A percentile compares a stretch with the other conserved stretches of the same genome.
Evolutionary conservation across 2,797 vertebrate genomes (phyloP).

Genomic region (Pelobates cultripes): DNA sequence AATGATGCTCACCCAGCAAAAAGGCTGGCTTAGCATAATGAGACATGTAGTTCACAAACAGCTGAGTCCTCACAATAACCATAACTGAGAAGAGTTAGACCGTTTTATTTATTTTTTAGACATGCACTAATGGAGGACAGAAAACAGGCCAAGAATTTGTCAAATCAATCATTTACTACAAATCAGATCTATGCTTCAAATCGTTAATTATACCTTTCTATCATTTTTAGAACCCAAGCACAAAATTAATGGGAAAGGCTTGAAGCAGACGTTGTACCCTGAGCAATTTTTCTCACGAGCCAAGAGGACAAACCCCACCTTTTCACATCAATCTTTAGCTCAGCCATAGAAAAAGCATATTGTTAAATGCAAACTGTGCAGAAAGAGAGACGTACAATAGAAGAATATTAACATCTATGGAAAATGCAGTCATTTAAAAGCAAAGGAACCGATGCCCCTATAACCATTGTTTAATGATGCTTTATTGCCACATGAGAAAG

Average conservation of each 20-base stretch:
- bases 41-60: no score
- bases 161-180: neutral
- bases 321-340: neutral
- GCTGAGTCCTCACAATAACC: no score
- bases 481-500: neutral
- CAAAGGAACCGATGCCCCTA: neutral
- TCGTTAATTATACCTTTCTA: no score
- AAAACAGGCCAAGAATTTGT: neutral
- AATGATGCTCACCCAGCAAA: no score
- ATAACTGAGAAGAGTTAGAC: no score
- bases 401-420: neutral
- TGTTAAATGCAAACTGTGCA: neutral
- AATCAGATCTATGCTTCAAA: neutral
- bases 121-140: neutral
- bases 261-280: neutral
- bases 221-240: no score
- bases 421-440: neutral
- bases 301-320: neutral
- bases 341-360: neutral
- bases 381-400: neutral
- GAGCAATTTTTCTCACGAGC: neutral
- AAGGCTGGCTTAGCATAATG: no score
- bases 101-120: neutral
- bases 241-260: neutral
- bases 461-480: neutral